Base-by-base conservation (phyloP, 2,888 invertebrate genomes). In the Parnassius mnemosyne region DNA sequence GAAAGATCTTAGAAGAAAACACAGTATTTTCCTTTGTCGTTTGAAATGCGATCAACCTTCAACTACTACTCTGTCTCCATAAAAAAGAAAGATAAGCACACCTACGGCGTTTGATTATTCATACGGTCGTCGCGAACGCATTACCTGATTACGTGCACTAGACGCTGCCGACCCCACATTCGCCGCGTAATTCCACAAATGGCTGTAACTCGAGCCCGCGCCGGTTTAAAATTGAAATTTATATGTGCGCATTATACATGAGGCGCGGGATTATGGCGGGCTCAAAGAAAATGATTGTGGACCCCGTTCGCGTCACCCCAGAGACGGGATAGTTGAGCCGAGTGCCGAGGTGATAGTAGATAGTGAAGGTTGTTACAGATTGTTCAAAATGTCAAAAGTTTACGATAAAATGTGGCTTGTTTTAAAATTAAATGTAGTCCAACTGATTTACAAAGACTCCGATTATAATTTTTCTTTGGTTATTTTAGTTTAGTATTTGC, bases 211-310 rank as follows among this genome's bases (percentile, higher is more conserved):
- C 77, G 85, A 87, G 78, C 80, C 59, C 79, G 82, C 76, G 75
- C 76, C 77, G 88, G 84, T 88, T 89, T 89, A 89, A 89, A 89
- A 90, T 90, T 90, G 89, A 89, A 90, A 90, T 90, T 90, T 90
- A 90, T 90, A 89, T 87, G 85, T 83, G 78, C 81, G 84, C 88
- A 90, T 90, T 85, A 89, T 87, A 82, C 79, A 89, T 89, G 89
- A 88, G 84, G 75, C 66, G 66, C 68, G 76, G 81, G 83, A 83
- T 85, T 85, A 86, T 65, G 65, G 66, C 66, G 67, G 69, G 71
- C 72, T 72, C 73, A 76, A 76, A 77, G 76, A 75, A 74, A 73
- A 74, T 72, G 75, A 76, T 77, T 71, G 76, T 70, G 70, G 69
- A 63, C 67, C 62, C 9, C 44, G 44, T 50, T 12, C 51, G 52